Evolutionary conservation across 2,113 vertebrate species (phyloP), one percentile per base, ranked within the genome.

Genomic region (Manacus vitellinus): DNA sequence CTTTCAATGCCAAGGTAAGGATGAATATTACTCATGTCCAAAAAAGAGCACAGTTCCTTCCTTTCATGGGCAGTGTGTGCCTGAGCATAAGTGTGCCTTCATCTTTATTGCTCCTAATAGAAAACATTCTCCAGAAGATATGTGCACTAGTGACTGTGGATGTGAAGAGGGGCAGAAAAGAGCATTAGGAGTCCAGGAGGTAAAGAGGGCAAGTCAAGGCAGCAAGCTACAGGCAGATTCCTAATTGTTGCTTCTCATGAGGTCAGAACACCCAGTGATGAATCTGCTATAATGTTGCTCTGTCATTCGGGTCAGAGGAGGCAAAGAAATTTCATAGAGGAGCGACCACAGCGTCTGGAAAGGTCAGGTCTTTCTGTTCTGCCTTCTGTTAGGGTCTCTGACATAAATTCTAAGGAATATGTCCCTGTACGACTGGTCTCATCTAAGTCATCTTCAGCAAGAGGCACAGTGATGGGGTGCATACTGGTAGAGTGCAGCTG

Each of bases 1-100:
- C 76, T 81, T 96, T 51, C 55, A 70, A 47, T 84, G 72, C 80
- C 89, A 94, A 95, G 59, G 86, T 86, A 76, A 92, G 73, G 73
- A 58, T 80, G 59, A 62, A 10, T 56, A 66, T 84, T 70, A 52
- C 25, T 89, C 23, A 71, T 23, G 28, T 73, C 76, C 84, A 91
- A 73, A 89, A 83, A 89, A 80, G 76, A 89, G 25, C 46, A 77
- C 25, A 89, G 35, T 86, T 31, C 55, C 20, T 80, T 91, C 89
- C 63, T 91, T 92, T 92, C 72, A 86, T 1, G 22, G 75, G 68
- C 46, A 46, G 27, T 2, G 31, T 79, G 16, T 27, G 37, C 33
- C 49, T 59, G 17, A 91, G 55, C 20, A 21, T 3, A 28, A 49
- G 15, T 5, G 6, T 74, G 37, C 68, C 83, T 85, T 70, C 54